A percentile compares a stretch with the other conserved stretches of the same genome.
These are phyloP conservation scores for Myzus persicae DNA, from an alignment of 1,140 invertebrate genomes.

Conservation along the genomic window DNA sequence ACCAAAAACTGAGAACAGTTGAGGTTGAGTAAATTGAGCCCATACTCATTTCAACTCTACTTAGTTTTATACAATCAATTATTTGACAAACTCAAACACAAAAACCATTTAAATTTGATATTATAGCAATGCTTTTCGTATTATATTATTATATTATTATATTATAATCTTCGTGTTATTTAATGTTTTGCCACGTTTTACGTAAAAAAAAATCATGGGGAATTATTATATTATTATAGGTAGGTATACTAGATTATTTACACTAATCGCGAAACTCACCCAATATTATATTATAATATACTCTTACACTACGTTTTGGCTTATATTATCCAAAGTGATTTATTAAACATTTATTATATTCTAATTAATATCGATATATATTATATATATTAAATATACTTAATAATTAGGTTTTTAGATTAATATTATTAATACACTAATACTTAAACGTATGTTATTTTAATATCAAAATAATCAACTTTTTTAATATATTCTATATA, in stretches of 20 bases:
- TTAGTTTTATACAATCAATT: constrained; percentile 20
- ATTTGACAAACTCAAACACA: constrained; percentile 42
- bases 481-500: constrained; percentile 2
- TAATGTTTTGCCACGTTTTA: background rate
- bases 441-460: background rate
- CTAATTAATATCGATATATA: background rate
- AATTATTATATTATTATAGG: constrained; percentile 39
- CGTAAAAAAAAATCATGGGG: constrained; percentile 11
- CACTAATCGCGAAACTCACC: constrained; percentile 16
- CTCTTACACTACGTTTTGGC: constrained; percentile 7
- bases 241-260: constrained; percentile 4
- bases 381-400: background rate
- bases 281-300: background rate
- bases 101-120: constrained; percentile 2
- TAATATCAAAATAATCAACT: constrained; percentile 14
- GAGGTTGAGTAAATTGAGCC: constrained; percentile 43
- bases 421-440: constrained; percentile 29
- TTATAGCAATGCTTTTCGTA: background rate
- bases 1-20: constrained; percentile 48
- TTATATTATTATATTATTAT: background rate
- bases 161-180: constrained; percentile 30
- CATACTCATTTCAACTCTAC: constrained; percentile 53
- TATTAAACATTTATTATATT: constrained; percentile 5
- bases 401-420: background rate
- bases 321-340: constrained; percentile 28